A percentile compares a stretch with the other conserved stretches of the same genome.
These are phyloP conservation scores for Lamellibrachia luymesi DNA, from an alignment of 1,140 invertebrate species.

Conservation along the genomic window DNA sequence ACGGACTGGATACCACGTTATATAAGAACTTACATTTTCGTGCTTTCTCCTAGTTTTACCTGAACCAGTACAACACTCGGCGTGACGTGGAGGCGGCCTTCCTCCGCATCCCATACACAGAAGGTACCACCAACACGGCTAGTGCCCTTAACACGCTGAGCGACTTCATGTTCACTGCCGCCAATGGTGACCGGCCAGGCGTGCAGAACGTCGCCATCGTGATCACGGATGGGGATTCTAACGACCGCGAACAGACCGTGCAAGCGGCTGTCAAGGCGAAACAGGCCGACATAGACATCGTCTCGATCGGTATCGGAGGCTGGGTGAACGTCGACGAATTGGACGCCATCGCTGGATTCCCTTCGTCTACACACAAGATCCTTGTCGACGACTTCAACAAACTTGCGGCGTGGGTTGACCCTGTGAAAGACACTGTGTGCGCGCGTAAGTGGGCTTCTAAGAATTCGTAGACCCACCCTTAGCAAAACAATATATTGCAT, in stretches of 20 bases:
- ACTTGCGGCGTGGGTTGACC: not conserved
- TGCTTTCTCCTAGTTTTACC: conserved; percentile 38
- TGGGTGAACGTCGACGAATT: conserved; percentile 19
- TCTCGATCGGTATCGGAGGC: conserved; percentile 20
- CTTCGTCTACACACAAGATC: conserved; percentile 10
- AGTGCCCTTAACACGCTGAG: not conserved
- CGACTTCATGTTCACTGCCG: conserved; percentile 16
- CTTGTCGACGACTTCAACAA: conserved; percentile 8
- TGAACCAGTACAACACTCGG: conserved; percentile 38
- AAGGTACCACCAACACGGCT: conserved; percentile 15
- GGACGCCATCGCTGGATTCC: conserved; percentile 20
- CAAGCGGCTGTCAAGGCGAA: conserved; percentile 6
- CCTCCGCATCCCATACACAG: not conserved
- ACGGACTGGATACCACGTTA: too few species aligned
- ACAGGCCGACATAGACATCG: conserved; percentile 7
- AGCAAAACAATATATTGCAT: not conserved
- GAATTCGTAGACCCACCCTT: not conserved
- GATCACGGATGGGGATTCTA: conserved; percentile 33
- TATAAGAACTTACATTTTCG: too few species aligned
- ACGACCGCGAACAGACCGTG: conserved; percentile 33
- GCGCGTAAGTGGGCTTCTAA: conserved; percentile 7
- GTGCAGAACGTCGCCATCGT: conserved; percentile 11
- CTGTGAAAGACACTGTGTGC: not conserved
- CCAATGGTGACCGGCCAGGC: conserved; percentile 17
- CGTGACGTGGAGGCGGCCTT: not conserved